Base-by-base conservation (phyloP, 1,140 invertebrate species). In the Chironomus striatipennis region DNA sequence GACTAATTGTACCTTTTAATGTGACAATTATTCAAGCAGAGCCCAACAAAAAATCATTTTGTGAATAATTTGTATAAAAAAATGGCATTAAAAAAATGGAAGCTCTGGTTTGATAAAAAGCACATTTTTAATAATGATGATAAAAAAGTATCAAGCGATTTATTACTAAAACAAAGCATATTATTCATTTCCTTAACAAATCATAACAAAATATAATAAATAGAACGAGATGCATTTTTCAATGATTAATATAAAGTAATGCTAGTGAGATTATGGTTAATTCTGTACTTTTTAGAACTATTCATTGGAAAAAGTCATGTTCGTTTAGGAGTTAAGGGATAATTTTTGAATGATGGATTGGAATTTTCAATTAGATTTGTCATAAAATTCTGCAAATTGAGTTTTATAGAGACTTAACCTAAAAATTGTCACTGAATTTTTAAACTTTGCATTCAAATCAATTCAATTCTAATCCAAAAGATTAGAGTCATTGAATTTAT, bases 101-200 rank as follows among this genome's bases (percentile, higher is more conserved):
- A 12, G n/a, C 47, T 57, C 47, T 57, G 47, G 8, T n/a, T 5
- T 57, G n/a, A 57, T 57, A 57, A 57, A 57, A 12, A n/a, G 47
- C 47, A 57, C 47, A 57, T 57, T 57, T 57, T 57, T 57, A 57
- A 57, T 57, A 57, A 57, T 57, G n/a, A n/a, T 57, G 47, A 57
- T n/a, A n/a, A 57, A n/a, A 57, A 57, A n/a, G 47, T n/a, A 15
- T 5, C 4, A 57, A n/a, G n/a, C n/a, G 47, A 57, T 57, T 57
- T 57, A 57, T 15, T 57, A 57, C 12, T n/a, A 57, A 15, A 57
- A 57, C 47, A n/a, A 57, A 57, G n/a, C n/a, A 57, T 57, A n/a
- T 57, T 57, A 12, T 57, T 57, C 47, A 57, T 57, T 57, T 57
- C 47, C 47, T n/a, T n/a, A 15, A 57, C 9, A 57, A 57, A 57